These are phyloP conservation scores for Deroptyus accipitrinus DNA, from an alignment of 2,113 vertebrate species.

Conservation along the genomic window DNA sequence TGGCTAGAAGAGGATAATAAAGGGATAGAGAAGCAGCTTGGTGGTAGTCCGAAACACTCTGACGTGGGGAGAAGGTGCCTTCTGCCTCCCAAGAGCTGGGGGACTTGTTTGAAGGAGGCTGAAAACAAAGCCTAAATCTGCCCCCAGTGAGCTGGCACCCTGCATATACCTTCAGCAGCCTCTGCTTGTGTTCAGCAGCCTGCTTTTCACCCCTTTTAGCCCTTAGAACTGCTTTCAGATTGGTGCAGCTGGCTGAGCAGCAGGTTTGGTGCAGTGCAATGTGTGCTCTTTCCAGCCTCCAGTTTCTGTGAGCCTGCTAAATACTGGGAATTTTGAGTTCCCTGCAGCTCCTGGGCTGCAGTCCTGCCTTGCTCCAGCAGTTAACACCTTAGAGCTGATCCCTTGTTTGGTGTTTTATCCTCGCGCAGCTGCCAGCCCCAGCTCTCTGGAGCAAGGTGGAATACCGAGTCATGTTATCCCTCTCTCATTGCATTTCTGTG, in stretches of 20 bases:
- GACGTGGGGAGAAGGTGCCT: background rate
- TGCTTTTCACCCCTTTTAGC: background rate
- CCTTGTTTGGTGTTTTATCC: background rate
- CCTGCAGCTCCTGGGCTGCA: background rate
- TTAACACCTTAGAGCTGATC: background rate
- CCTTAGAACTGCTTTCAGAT: background rate
- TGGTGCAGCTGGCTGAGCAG: background rate
- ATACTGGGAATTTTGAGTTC: background rate
- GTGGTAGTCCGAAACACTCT: background rate
- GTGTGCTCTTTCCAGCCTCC: background rate
- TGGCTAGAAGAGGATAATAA: background rate
- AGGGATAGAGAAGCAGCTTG: background rate
- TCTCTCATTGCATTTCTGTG: background rate
- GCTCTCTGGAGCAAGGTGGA: background rate
- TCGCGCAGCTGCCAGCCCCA: background rate
- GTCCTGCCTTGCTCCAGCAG: background rate
- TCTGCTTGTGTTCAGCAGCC: background rate
- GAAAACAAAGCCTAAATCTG: background rate
- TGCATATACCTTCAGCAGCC: background rate
- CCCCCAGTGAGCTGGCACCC: accelerated
- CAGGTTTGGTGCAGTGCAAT: background rate
- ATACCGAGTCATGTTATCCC: background rate
- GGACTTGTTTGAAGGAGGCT: background rate
- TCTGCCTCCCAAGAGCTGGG: background rate
- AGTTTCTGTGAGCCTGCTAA: background rate